Evolutionary conservation across 2,888 invertebrate genomes (phyloP), one percentile per base, ranked within the genome.

Genomic region (Clunio marinus): DNA sequence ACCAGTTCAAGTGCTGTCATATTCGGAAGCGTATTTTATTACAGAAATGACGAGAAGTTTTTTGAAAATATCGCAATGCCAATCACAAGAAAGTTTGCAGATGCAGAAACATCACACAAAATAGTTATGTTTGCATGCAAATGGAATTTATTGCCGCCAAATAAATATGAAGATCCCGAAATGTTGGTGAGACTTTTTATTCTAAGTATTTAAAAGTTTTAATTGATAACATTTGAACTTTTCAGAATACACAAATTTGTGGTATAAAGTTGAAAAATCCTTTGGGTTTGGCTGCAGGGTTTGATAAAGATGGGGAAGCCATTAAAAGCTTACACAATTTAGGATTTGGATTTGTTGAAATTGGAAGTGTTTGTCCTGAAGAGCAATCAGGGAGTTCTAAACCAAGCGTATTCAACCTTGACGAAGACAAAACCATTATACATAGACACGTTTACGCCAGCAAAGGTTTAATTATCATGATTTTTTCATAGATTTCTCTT

Each of bases 371-470:
- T 0, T 99, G 98, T 1, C 98, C 98, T 1, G 76, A 87, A 73
- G 91, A 98, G 0, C 99, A 99, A 77, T n/a, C 20, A 15, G 99
- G 99, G 0, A 99, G 99, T 79, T 86, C 88, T 7, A 89, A 88
- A 77, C 98, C 98, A 0, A 82, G 99, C 73, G 90, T 99, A 0
- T 99, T 99, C 78, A 82, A 98, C 68, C 80, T 99, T 10, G 76
- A 80, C 1, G 86, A 91, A 74, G 97, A 98, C 78, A 79, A 83
- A 71, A 97, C 95, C 32, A 86, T 97, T 2, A 94, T 97, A 28
- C 98, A 98, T 78, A 86, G 96, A 63, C 95, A 92, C 78, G 94
- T 94, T 0, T 99, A 99, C 75, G 99, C 99, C 77, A 98, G 96
- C 78, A 89, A 93, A 72, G 99, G 99, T 0, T 93, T 8, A 22